phyloP scores from a whole-genome alignment of 2,888 invertebrate genomes.

The Eupeodes latifasciatus region DNA sequence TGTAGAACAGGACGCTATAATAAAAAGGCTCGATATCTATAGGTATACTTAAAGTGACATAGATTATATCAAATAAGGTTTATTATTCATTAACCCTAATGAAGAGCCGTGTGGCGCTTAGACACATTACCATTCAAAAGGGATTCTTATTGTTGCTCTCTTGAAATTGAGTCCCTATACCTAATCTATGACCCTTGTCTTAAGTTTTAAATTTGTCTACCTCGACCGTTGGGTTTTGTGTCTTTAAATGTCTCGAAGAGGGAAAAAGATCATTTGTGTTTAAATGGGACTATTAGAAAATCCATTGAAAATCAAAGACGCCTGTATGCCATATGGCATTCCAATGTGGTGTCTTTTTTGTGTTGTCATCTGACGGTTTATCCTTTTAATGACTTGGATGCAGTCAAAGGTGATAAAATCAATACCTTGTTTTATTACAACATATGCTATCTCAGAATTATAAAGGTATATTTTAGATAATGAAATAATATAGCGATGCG shows the following conservation, averaged over 20 bases:
- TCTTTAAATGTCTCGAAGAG: neutral
- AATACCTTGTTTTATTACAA: neutral
- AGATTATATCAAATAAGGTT: neutral
- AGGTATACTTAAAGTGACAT: too few species aligned
- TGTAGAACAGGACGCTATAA: too few species aligned
- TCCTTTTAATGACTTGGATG: neutral
- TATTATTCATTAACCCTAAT: neutral
- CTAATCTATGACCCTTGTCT: neutral
- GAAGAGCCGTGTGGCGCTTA: neutral
- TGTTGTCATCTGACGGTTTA: slow-evolving; percentile 17
- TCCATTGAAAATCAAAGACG: slow-evolving; percentile 16
- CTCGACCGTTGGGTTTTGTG: neutral
- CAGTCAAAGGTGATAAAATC: slow-evolving; percentile 7
- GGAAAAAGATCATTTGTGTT: slow-evolving; percentile 5
- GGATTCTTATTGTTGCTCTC: neutral
- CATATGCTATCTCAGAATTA: slow-evolving; percentile 2
- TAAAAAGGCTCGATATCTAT: too few species aligned
- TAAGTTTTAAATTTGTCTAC: slow-evolving; percentile 2
- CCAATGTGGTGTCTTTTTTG: slow-evolving; percentile 6
- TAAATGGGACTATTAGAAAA: slow-evolving; percentile 7
- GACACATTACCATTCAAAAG: neutral
- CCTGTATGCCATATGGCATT: neutral
- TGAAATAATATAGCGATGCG: too few species aligned
- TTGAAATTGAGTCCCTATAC: neutral
- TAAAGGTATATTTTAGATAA: too few species aligned